Base-by-base conservation (phyloP, 2,888 invertebrate species). In the Cerceris rybyensis region DNA sequence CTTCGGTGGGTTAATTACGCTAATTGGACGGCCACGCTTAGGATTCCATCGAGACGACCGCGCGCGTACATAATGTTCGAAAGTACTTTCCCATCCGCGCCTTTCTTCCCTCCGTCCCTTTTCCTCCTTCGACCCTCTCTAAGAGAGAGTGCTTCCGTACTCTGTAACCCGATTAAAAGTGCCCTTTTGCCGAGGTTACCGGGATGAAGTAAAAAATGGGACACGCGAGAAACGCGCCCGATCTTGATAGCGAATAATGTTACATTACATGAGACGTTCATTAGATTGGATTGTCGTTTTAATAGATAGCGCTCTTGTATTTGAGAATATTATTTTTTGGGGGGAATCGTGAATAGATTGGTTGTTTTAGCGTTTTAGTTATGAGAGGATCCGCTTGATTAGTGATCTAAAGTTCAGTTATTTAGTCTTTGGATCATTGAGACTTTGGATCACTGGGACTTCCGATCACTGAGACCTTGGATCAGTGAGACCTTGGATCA, bases 11-110 rank as follows among this genome's bases (percentile, higher is more conserved):
- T 84, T 87, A 87, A 88, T 87, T 83, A 79, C 70, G 67, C 67
- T 88, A 88, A 88, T 88, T 87, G 85, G 67, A 72, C 71, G 70
- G 59, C 60, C 46, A 49, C 61, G 71, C 70, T 75, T 72, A 66
- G 66, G 72, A 78, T 81, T 75, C 78, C 72, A 73, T 69, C 49
- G 72, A 65, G 59, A 50, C 55, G 49, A 11, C 54, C 16, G 28
- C 39, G 1, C 54, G 16, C 54, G 52, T 46, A 41, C 69, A 66
- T 68, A 75, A 60, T 64, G 75, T 68, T 63, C 67, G 49, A n/a
- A 11, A 41, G 28, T 39, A 6, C 52, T 13, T 28, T 39, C 6
- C 54, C 46, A 17, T 14, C 46, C 55, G 14, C 39, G 41, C 50
- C 11, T n/a, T 43, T 7, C 69, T 42, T 60, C 52, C 17, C 54